These are phyloP conservation scores for Macrochelys suwanniensis DNA, from an alignment of 2,797 vertebrate genomes.

Conservation along the genomic window DNA sequence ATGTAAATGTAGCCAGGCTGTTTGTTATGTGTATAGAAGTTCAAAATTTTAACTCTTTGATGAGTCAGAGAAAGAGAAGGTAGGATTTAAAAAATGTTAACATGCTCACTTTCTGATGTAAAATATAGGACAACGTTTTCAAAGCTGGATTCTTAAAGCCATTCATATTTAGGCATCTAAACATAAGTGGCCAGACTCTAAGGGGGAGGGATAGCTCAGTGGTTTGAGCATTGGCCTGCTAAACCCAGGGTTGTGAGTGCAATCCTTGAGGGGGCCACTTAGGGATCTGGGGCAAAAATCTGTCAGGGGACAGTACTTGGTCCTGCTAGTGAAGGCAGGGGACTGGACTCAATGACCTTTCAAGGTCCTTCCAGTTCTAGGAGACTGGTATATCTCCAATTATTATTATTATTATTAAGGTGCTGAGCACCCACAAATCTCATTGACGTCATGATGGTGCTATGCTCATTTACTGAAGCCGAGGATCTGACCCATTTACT, in stretches of 20 bases:
- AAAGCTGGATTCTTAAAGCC: not conserved
- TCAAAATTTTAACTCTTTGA: not conserved
- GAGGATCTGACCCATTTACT: not conserved
- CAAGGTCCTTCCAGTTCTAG: too few relatives aligned
- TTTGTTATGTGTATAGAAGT: fast-evolving
- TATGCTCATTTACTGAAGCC: not conserved
- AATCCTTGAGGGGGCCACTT: too few relatives aligned
- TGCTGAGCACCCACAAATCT: not conserved
- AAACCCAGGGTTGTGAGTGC: too few relatives aligned
- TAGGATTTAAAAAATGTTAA: fast-evolving
- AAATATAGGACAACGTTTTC: not conserved
- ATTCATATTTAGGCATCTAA: not conserved
- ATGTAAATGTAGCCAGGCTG: not conserved
- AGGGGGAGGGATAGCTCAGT: too few relatives aligned
- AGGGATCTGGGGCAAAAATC: too few relatives aligned
- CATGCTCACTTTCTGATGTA: not conserved
- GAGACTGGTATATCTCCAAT: too few relatives aligned
- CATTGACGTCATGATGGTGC: not conserved
- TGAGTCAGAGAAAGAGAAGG: fast-evolving
- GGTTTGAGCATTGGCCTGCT: too few relatives aligned
- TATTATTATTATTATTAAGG: not conserved
- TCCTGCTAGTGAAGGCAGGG: too few relatives aligned
- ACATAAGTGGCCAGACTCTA: not conserved
- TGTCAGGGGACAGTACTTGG: too few relatives aligned
- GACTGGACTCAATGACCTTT: too few relatives aligned